Conservation (phyloP, 2,113 vertebrate species). For the Abramis brama region DNA sequence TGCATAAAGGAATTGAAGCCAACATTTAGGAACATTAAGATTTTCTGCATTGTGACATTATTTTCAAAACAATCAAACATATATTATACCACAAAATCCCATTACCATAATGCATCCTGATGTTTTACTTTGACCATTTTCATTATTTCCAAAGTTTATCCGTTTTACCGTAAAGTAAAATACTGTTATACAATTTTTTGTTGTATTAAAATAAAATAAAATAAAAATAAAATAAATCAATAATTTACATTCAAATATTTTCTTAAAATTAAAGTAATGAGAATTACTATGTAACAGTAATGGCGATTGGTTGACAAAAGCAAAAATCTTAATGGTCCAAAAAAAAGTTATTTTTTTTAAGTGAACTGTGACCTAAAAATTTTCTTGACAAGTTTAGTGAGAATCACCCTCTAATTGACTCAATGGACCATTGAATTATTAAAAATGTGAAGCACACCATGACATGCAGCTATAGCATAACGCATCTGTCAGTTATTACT, state of each 20-base stretch:
- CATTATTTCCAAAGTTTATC: neutral
- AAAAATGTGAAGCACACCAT: neutral
- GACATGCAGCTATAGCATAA: neutral
- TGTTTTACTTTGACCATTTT: too few relatives aligned
- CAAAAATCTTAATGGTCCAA: too few relatives aligned
- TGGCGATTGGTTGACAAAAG: neutral
- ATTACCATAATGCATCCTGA: too few relatives aligned
- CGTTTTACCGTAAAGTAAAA: neutral
- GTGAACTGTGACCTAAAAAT: neutral
- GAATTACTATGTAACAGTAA: too few relatives aligned
- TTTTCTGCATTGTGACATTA: too few relatives aligned
- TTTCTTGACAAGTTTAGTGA: conserved; percentile 1
- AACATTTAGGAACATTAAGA: too few relatives aligned
- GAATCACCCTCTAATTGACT: too few relatives aligned
- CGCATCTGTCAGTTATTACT: neutral
- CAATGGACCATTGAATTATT: neutral
- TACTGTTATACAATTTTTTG: neutral
- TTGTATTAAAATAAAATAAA: neutral
- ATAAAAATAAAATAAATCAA: too few relatives aligned
- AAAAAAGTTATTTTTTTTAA: too few relatives aligned
- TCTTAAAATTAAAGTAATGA: neutral
- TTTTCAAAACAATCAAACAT: neutral
- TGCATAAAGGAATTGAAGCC: too few relatives aligned
- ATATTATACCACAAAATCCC: neutral
- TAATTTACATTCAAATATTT: neutral